phyloP scores from a whole-genome alignment of 2,113 vertebrate genomes.

The Archilochus colubris region DNA sequence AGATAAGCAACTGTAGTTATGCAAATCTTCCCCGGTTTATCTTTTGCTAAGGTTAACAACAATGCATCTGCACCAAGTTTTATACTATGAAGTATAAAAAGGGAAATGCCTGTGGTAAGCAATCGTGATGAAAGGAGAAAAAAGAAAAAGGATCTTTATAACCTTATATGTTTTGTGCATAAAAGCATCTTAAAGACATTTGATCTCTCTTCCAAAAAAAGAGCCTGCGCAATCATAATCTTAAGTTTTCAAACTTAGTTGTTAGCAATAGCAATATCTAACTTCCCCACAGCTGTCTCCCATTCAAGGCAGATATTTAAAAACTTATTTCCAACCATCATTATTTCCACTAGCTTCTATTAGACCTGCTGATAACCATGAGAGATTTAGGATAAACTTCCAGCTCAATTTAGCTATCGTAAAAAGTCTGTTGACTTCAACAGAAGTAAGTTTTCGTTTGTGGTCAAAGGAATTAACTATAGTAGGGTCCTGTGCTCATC shows the following conservation, averaged over 20 bases:
- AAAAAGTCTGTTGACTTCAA: not conserved
- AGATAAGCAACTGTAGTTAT: slow-evolving; percentile 29
- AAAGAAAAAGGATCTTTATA: not conserved
- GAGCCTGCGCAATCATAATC: not conserved
- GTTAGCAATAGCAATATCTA: not conserved
- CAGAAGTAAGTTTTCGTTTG: not conserved
- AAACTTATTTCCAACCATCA: not conserved
- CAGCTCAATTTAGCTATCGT: not conserved
- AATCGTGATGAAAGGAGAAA: not conserved
- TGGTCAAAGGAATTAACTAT: not conserved
- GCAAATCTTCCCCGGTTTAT: slow-evolving; percentile 33
- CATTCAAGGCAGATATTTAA: not conserved
- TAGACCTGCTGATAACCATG: not conserved
- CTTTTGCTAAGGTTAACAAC: slow-evolving; percentile 16
- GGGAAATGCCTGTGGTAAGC: slow-evolving; percentile 26
- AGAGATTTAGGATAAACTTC: not conserved
- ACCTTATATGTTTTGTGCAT: not conserved
- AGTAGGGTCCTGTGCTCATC: not conserved
- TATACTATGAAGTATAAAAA: not conserved
- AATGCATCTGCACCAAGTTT: slow-evolving; percentile 7
- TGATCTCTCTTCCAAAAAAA: not conserved
- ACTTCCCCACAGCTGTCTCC: not conserved
- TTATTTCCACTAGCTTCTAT: not conserved
- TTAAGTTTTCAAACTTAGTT: not conserved
- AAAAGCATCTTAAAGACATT: slow-evolving; percentile 6